A percentile compares a stretch with the other conserved stretches of the same genome.
phyloP scores from a whole-genome alignment of 2,113 vertebrate species.

The Prolemur simus region DNA sequence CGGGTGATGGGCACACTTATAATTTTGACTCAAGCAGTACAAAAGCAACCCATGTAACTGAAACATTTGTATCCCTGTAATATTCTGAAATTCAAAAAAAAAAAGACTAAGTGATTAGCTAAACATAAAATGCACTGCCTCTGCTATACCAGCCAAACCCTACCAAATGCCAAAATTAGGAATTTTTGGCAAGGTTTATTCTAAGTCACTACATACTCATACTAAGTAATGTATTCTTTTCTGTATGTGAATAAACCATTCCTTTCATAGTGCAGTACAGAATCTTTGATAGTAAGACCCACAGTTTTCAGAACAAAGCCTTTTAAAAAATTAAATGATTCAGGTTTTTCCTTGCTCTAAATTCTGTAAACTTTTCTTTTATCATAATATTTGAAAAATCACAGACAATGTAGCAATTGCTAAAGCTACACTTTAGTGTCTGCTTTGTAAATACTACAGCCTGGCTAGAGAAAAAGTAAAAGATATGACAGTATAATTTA shows the following conservation, averaged over 20 bases:
- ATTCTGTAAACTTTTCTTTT: neutral
- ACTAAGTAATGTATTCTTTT: neutral
- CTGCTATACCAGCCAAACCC: neutral
- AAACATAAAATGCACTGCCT: neutral
- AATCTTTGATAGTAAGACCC: neutral
- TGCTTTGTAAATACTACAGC: neutral
- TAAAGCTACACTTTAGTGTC: neutral
- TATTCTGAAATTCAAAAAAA: too few species aligned
- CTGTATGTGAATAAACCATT: neutral
- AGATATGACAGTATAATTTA: neutral
- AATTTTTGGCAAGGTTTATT: neutral
- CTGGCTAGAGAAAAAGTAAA: neutral
- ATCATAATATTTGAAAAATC: neutral
- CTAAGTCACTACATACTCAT: neutral
- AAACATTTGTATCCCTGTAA: too few species aligned
- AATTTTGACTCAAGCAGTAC: too few species aligned
- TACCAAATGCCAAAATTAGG: neutral
- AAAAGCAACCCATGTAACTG: too few species aligned
- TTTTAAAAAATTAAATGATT: neutral
- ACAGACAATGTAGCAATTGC: neutral
- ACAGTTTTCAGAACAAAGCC: neutral
- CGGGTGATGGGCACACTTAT: too few species aligned
- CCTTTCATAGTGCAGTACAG: neutral
- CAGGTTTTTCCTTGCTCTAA: neutral
- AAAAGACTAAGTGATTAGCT: neutral